Evolutionary conservation across 2,797 vertebrate species (phyloP).

Genomic region (Perodicticus potto): DNA sequence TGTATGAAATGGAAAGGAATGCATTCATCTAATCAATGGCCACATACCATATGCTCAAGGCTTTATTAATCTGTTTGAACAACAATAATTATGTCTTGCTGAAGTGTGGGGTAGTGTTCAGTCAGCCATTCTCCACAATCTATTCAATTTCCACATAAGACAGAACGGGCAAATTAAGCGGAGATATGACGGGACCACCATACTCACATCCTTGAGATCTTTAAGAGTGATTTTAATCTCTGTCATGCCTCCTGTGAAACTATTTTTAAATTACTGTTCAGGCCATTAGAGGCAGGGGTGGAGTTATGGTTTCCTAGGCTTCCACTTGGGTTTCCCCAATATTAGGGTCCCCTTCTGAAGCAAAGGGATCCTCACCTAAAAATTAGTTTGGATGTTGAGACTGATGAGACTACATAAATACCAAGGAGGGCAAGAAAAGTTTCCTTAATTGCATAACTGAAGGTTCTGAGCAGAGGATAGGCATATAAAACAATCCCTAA

Average conservation of each 20-base stretch:
- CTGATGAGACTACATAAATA: not conserved
- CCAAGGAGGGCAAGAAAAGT: not conserved
- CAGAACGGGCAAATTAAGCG: not conserved
- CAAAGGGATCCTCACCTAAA: not conserved
- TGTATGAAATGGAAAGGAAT: not conserved
- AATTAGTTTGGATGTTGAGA: not conserved
- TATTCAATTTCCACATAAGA: not conserved
- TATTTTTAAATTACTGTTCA: not conserved
- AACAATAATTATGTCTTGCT: not conserved
- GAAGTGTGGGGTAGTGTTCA: not conserved
- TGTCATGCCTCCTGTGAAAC: not conserved
- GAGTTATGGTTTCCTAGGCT: not conserved
- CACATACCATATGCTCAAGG: not conserved
- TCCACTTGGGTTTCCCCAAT: not conserved
- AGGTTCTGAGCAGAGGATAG: not conserved
- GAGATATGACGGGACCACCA: not conserved
- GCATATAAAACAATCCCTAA: not conserved
- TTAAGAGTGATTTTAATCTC: not conserved
- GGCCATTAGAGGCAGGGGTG: not conserved
- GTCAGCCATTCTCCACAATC: not conserved
- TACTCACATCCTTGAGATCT: not conserved
- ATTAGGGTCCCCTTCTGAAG: not conserved
- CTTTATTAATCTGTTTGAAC: not conserved
- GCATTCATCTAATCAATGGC: not conserved
- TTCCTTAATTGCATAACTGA: not conserved